Evolutionary conservation across 1,140 invertebrate genomes (phyloP).

Genomic region (Radopholus similis): DNA sequence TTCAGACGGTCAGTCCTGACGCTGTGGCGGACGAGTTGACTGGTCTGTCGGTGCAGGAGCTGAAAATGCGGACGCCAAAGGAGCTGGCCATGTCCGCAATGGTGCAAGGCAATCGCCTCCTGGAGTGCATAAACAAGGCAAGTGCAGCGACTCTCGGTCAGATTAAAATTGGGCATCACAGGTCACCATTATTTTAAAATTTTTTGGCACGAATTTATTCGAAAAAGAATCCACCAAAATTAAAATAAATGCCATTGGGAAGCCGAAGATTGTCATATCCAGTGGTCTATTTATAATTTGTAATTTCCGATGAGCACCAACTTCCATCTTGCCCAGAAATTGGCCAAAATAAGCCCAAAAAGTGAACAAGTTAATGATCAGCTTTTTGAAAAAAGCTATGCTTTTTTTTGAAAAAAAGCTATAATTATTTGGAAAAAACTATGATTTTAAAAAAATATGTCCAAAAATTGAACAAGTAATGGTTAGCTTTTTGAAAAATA

Average conservation of each 20-base stretch:
- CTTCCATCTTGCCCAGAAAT: too few species aligned
- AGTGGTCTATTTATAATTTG: slow-evolving; percentile 14
- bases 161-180: neutral
- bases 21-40: slow-evolving; percentile 50
- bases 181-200: neutral
- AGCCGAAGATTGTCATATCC: too few species aligned
- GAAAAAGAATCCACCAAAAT: neutral
- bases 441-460: too few species aligned
- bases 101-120: slow-evolving; percentile 56
- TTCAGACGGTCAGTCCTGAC: too few species aligned
- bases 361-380: too few species aligned
- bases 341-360: too few species aligned
- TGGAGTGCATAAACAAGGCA: slow-evolving; percentile 50
- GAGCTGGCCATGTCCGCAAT: slow-evolving; percentile 59
- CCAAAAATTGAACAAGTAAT: too few species aligned
- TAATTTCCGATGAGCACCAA: too few species aligned
- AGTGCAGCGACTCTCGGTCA: slow-evolving; percentile 16
- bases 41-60: slow-evolving; percentile 49
- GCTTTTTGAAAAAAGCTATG: too few species aligned
- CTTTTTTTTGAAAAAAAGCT: too few species aligned
- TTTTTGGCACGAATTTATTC: neutral
- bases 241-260: neutral
- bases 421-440: too few species aligned
- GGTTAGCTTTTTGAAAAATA: too few species aligned
- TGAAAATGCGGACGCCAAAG: slow-evolving; percentile 52